Evolutionary conservation across 2,113 vertebrate genomes (phyloP), one percentile per base, ranked within the genome.

Genomic region (Elephas maximus): DNA sequence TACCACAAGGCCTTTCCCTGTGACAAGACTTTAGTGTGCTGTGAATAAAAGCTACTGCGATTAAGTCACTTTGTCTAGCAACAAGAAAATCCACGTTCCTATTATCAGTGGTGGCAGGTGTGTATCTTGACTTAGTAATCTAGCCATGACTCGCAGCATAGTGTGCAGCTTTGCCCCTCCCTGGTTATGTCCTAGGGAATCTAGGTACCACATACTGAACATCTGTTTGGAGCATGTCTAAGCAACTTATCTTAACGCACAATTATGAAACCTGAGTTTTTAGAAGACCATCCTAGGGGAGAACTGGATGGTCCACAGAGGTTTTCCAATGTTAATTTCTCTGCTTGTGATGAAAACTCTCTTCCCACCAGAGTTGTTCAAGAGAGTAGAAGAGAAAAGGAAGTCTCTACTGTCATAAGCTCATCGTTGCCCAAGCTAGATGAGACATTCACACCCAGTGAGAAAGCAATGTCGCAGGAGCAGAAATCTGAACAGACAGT

Each of bases 351-450:
- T 11, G 2, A 45, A 71, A 53, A n/a, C n/a, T 79, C 44, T 91
- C 69, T 85, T 63, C 41, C 57, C 60, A 3, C 48, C 94, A 98
- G 97, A 26, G 44, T 89, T 1, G 8, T 97, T 23, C 86, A 53
- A 7, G 91, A 95, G 41, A 45, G 15, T 0, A 69, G 57, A 53
- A 92, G n/a, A 63, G 21, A 74, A 44, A 95, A 21, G 45, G 28
- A 83, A 28, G 0, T 2, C 8, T 0, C 6, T 6, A 1, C 3
- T 0, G 57, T n/a, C 1, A 0, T 5, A 0, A 1, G 1, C 3
- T 1, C 0, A 0, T 2, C 53, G 0, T 0, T 37, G 37, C 37
- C 6, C 30, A 41, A 73, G 67, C 0, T 20, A 51, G 10, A 21
- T 0, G 17, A 18, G 0, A 3, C 26, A 45, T 20, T 71, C 37